These are phyloP conservation scores for Ooceraea biroi DNA, from an alignment of 1,140 invertebrate species.

Conservation along the genomic window DNA sequence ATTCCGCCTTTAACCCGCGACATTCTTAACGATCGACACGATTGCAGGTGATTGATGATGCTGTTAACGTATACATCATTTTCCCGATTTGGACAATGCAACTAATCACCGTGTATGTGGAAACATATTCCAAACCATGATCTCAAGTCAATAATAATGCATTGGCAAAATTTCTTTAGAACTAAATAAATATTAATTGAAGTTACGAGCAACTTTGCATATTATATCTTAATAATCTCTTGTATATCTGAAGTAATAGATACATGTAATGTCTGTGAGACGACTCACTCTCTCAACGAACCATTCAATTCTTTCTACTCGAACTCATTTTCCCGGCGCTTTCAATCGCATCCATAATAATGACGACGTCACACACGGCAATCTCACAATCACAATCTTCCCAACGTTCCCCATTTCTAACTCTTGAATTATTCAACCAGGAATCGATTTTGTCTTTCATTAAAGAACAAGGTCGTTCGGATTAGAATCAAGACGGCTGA, in stretches of 20 bases:
- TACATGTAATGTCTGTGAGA: not conserved
- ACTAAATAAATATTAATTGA: not conserved
- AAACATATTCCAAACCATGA: not conserved
- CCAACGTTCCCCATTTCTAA: not conserved
- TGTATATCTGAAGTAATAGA: not conserved
- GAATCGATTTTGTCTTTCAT: constrained; percentile 12
- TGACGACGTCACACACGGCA: not conserved
- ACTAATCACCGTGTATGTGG: not conserved
- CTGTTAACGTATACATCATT: constrained; percentile 11
- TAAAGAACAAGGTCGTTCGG: not conserved
- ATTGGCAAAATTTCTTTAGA: not conserved
- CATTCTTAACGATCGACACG: not conserved
- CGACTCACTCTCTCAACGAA: not conserved
- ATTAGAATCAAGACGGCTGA: not conserved
- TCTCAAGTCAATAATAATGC: too few relatives aligned
- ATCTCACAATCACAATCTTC: not conserved
- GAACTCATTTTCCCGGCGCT: not conserved
- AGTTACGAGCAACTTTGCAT: not conserved
- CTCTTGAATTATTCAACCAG: constrained; percentile 4
- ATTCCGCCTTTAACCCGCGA: constrained; percentile 34
- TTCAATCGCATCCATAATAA: not conserved
- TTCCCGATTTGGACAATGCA: not conserved
- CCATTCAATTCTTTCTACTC: not conserved
- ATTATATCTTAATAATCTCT: not conserved
- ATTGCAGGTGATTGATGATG: constrained; percentile 22